Base-by-base conservation (phyloP, 2,888 invertebrate genomes). In the Luperina testacea region DNA sequence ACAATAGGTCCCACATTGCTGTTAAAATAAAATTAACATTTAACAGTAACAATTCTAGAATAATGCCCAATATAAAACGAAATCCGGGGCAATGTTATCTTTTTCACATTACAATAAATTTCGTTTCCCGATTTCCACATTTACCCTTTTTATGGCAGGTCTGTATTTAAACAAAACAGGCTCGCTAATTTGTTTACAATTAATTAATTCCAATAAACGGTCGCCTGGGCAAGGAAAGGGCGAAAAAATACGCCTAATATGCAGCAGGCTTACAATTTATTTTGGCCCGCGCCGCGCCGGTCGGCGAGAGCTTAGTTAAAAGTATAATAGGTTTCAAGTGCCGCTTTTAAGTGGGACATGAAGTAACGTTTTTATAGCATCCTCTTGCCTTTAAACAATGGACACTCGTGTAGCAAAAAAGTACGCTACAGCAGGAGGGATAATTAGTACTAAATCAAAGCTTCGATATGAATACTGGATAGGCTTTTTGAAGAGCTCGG, bases 291-390 rank as follows among this genome's bases (percentile, higher is more conserved):
- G 32, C 90, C 48, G 38, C 38, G 38, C 86, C 87, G 82, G 86
- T 86, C 87, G 89, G 78, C 88, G 87, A 91, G 92, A 82, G 90
- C 91, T 93, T 92, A 93, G 93, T 94, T 94, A 92, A 94, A 94
- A 93, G 93, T 94, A 93, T 94, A 95, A 95, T 95, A 94, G 94
- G 93, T 94, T 94, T 94, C 94, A 94, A 95, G 94, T 93, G 94
- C 90, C 90, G 86, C 91, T 90, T 87, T 93, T 92, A 92, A 93
- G 92, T 92, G 91, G 92, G 89, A 92, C 92, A 93, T 91, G 91
- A 90, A 91, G 87, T 87, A 90, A 89, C 83, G 87, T 92, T 93
- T 94, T 94, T 92, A 91, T 92, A 83, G 86, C 90, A 90, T 92
- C 91, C 90, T 86, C 90, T 86, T 88, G 87, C 86, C 84, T 90